Conservation (phyloP, 2,113 vertebrate genomes). For the Pterocles orientalis region DNA sequence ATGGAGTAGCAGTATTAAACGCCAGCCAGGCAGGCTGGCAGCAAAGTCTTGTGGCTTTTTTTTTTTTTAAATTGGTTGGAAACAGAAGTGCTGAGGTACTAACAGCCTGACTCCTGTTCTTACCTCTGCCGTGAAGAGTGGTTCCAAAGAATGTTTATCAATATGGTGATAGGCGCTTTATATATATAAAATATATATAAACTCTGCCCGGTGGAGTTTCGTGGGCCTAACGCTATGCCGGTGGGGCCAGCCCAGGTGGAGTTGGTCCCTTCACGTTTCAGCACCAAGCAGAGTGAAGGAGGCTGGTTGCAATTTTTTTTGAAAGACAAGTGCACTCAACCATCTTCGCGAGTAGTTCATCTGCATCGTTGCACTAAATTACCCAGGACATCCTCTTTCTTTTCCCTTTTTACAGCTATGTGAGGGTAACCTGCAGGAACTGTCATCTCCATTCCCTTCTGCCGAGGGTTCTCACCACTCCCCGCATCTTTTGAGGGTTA, state of each 20-base stretch:
- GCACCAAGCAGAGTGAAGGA: not conserved
- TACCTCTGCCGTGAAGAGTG: not conserved
- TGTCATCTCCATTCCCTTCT: not conserved
- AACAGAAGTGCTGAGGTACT: conserved; percentile 8
- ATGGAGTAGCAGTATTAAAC: conserved; percentile 54
- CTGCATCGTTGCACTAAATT: not conserved
- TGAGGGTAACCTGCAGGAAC: not conserved
- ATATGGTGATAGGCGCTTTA: conserved; percentile 20
- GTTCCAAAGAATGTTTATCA: conserved; percentile 55
- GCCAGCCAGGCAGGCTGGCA: conserved; percentile 7
- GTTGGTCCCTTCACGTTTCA: not conserved
- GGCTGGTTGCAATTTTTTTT: not conserved
- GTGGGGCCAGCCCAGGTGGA: not conserved
- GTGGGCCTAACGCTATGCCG: not conserved
- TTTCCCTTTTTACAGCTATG: not conserved
- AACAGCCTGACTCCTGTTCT: conserved; percentile 16
- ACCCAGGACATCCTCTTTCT: not conserved
- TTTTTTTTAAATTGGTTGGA: not conserved
- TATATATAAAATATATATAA: conserved; percentile 11
- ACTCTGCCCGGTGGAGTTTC: not conserved
- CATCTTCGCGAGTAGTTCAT: not conserved
- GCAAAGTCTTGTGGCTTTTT: not conserved
- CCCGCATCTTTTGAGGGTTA: not conserved
- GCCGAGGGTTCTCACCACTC: not conserved
- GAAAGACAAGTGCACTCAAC: not conserved